These are phyloP conservation scores for Pollenia angustigena DNA, from an alignment of 2,888 invertebrate species.

Conservation along the genomic window DNA sequence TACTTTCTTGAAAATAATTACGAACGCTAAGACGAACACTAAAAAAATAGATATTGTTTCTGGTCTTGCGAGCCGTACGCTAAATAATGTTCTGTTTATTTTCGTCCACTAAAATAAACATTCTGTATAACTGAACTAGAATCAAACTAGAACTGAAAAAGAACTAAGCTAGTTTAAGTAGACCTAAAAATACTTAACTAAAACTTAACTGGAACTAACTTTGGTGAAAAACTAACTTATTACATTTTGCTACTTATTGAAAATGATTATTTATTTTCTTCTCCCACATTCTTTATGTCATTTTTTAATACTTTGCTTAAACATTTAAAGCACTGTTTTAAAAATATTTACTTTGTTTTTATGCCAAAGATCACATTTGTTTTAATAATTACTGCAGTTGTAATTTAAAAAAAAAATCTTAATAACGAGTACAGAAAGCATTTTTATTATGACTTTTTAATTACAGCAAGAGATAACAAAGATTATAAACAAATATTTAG, in stretches of 20 bases:
- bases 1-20: too few species aligned
- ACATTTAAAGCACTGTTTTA: not conserved
- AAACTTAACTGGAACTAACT: too few species aligned
- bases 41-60: too few species aligned
- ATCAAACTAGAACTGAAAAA: too few species aligned
- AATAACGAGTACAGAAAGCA: not conserved
- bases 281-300: not conserved
- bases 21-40: too few species aligned
- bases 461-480: conserved; percentile 11
- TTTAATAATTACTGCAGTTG: conserved; percentile 54
- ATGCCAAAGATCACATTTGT: conserved; percentile 7
- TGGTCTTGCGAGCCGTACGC: too few species aligned
- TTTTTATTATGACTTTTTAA: not conserved
- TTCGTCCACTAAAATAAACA: too few species aligned
- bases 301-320: not conserved
- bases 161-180: too few species aligned
- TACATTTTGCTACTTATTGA: not conserved
- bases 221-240: too few species aligned
- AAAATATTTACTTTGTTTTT: conserved; percentile 4
- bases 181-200: too few species aligned
- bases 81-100: too few species aligned
- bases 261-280: not conserved
- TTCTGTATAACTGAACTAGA: too few species aligned
- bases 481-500: conserved; percentile 31
- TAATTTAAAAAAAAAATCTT: not conserved